Evolutionary conservation across 2,888 invertebrate species (phyloP).

Genomic region (Troides helena): DNA sequence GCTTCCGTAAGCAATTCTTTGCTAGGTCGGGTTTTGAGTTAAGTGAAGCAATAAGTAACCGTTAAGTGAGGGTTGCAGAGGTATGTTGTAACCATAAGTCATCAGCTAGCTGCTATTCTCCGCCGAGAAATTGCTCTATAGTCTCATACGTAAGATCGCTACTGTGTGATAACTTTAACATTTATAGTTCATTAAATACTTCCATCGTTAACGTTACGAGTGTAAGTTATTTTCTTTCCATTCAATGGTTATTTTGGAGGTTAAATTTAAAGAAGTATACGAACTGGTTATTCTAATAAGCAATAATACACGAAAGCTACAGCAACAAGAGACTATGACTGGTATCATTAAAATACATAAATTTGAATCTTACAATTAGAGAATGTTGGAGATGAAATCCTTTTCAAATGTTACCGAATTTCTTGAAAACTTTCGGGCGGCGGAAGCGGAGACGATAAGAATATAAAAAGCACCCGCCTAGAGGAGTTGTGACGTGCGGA

Average conservation of each 20-base stretch:
- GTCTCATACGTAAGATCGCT: slow-evolving; percentile 7
- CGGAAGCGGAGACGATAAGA: slow-evolving; percentile 50
- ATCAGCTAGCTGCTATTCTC: slow-evolving; percentile 24
- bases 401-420: slow-evolving; percentile 40
- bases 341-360: slow-evolving; percentile 10
- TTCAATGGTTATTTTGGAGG: not conserved
- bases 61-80: slow-evolving; percentile 29
- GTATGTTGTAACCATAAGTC: slow-evolving; percentile 29
- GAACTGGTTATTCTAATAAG: not conserved
- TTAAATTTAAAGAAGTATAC: not conserved
- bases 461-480: slow-evolving; percentile 65
- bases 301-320: not conserved
- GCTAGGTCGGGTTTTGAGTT: slow-evolving; percentile 59
- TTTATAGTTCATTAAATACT: not conserved
- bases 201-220: not conserved
- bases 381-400: slow-evolving; percentile 35
- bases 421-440: slow-evolving; percentile 40
- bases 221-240: not conserved
- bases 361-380: slow-evolving; percentile 36
- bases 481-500: slow-evolving; percentile 57
- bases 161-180: not conserved
- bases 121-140: slow-evolving; percentile 18
- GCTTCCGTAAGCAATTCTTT: slow-evolving; percentile 60
- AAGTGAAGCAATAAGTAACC: slow-evolving; percentile 41
- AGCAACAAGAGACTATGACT: not conserved